phyloP scores from a whole-genome alignment of 30 jellyfish, hydroid and myxozoan species.

The Phacellophora camtschatica region DNA sequence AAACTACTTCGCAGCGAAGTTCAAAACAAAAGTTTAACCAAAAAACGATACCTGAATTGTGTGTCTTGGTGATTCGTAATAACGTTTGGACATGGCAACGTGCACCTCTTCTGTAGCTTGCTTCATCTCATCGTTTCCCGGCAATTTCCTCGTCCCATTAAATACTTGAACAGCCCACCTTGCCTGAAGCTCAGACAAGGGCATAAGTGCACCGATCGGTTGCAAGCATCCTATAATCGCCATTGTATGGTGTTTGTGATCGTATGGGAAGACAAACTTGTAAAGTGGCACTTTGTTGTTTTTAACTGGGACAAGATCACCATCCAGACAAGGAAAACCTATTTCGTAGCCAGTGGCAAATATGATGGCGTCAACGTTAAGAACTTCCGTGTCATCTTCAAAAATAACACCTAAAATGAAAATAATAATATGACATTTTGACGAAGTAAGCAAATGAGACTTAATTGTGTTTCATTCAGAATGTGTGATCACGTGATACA shows the following conservation, averaged over 20 bases:
- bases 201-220: constrained; percentile 88
- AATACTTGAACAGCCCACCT: constrained; percentile 83
- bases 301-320: constrained; percentile 47
- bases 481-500: too few species aligned
- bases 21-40: too few species aligned
- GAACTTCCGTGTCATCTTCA: constrained; percentile 73
- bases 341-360: constrained; percentile 83
- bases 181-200: constrained; percentile 80
- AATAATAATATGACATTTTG: too few species aligned
- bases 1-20: too few species aligned
- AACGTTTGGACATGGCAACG: constrained; percentile 23
- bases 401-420: constrained; percentile 76
- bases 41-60: constrained; percentile 89
- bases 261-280: constrained; percentile 73
- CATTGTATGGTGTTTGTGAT: constrained; percentile 57
- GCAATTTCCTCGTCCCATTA: constrained; percentile 35
- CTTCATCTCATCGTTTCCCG: constrained; percentile 48
- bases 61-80: constrained; percentile 65
- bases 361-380: constrained; percentile 63
- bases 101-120: constrained; percentile 17
- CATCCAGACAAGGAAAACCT: constrained; percentile 80
- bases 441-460: too few species aligned
- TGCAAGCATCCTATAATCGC: constrained; percentile 88
- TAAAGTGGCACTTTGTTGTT: constrained; percentile 71
- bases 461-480: too few species aligned